Percentiles rank a stretch among this genome's conserved stretches.
Conservation (phyloP, 1,140 invertebrate genomes). For the Hypothenemus hampei region DNA sequence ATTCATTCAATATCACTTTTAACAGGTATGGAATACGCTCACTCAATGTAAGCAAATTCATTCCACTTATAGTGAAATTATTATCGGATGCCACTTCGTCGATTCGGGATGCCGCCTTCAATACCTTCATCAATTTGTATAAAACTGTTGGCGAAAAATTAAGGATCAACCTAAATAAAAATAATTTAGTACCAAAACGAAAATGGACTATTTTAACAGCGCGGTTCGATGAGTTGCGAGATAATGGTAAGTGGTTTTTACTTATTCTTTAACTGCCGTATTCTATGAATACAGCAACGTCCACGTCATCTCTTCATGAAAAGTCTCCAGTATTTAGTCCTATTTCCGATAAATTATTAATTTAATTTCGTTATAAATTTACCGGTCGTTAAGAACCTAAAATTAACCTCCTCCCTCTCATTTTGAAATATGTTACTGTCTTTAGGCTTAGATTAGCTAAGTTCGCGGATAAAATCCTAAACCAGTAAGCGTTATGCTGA, state of each 20-base stretch:
- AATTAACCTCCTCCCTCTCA: too few relatives aligned
- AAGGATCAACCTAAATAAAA: conserved; percentile 74
- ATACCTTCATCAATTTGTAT: conserved; percentile 84
- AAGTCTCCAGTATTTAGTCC: conserved; percentile 5
- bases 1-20: not conserved
- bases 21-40: conserved; percentile 72
- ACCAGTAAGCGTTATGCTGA: too few relatives aligned
- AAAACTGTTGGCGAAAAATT: conserved; percentile 89
- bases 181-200: conserved; percentile 70
- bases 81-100: conserved; percentile 84
- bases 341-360: conserved; percentile 19
- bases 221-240: conserved; percentile 83
- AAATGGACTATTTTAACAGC: conserved; percentile 74
- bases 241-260: conserved; percentile 45
- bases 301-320: conserved; percentile 36
- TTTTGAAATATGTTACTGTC: too few relatives aligned
- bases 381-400: too few relatives aligned
- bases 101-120: conserved; percentile 81
- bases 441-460: too few relatives aligned
- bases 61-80: conserved; percentile 76
- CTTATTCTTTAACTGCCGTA: conserved; percentile 38
- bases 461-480: too few relatives aligned
- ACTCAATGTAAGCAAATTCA: conserved; percentile 72
- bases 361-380: too few relatives aligned
- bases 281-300: conserved; percentile 41